Percentiles rank a stretch among this genome's conserved stretches.
These are phyloP conservation scores for Synanthedon andrenaeformis DNA, from an alignment of 2,888 invertebrate genomes.

Conservation along the genomic window DNA sequence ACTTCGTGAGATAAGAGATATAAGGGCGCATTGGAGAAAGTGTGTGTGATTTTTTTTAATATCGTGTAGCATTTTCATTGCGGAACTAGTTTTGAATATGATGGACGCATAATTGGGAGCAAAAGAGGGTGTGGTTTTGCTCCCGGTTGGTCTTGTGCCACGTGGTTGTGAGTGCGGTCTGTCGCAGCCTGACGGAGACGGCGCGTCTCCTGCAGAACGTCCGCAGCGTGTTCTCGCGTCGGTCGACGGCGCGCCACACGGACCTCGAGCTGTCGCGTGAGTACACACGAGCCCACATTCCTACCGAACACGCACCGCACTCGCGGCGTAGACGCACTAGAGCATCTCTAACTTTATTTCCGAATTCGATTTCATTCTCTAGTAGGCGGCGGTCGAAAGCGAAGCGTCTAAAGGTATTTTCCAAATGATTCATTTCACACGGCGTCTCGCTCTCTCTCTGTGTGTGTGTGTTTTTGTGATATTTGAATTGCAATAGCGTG, in stretches of 20 bases:
- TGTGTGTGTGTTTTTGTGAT: no score
- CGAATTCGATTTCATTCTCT: background rate
- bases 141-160: background rate
- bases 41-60: no score
- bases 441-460: no score
- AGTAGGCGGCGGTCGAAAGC: conserved; percentile 3
- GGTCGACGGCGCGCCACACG: conserved; percentile 81
- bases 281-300: conserved; percentile 50
- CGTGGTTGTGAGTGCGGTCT: conserved; percentile 33
- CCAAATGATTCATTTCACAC: background rate
- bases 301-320: conserved; percentile 18
- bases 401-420: conserved; percentile 8
- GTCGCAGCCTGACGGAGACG: conserved; percentile 93
- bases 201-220: conserved; percentile 95
- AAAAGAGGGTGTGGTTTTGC: background rate
- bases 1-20: no score
- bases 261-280: conserved; percentile 95
- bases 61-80: no score
- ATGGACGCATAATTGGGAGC: background rate
- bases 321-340: conserved; percentile 25
- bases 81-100: no score
- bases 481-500: no score
- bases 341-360: conserved; percentile 9
- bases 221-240: conserved; percentile 89
- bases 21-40: no score